Percentiles rank a stretch among this genome's conserved stretches.
phyloP scores from a whole-genome alignment of 2,113 vertebrate genomes.

The Pseudopodoces humilis region DNA sequence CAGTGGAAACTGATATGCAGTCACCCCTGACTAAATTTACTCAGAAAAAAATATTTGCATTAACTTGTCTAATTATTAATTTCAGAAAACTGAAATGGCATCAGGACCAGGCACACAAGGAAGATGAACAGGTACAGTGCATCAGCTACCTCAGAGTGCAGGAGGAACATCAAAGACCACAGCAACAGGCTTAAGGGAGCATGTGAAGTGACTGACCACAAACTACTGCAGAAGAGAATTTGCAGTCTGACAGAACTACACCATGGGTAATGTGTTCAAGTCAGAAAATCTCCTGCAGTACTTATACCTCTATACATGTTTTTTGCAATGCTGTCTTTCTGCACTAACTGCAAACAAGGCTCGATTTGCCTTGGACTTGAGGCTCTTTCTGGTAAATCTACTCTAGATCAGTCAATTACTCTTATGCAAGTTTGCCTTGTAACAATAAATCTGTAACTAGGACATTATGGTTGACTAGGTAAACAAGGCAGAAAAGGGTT shows the following conservation, averaged over 20 bases:
- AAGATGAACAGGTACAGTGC: background rate
- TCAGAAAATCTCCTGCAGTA: background rate
- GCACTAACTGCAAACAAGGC: background rate
- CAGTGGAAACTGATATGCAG: background rate
- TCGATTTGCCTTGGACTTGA: background rate
- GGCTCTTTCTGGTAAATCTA: background rate
- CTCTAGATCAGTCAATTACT: background rate
- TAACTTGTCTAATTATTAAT: background rate
- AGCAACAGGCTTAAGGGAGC: background rate
- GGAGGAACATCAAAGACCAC: conserved; percentile 10
- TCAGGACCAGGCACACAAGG: background rate
- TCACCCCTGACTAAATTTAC: background rate
- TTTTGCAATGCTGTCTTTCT: background rate
- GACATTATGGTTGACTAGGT: background rate
- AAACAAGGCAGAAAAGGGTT: background rate
- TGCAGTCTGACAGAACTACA: background rate
- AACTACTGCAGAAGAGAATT: conserved; percentile 25
- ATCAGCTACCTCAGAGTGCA: background rate
- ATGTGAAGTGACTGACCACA: background rate
- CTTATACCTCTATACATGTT: background rate
- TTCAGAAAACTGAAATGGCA: background rate
- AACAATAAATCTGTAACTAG: background rate
- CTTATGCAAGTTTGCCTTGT: background rate
- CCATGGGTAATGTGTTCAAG: background rate
- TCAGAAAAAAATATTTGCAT: background rate